Evolutionary conservation across 2,113 vertebrate genomes (phyloP), one percentile per base, ranked within the genome.

Genomic region (Promerops cafer): DNA sequence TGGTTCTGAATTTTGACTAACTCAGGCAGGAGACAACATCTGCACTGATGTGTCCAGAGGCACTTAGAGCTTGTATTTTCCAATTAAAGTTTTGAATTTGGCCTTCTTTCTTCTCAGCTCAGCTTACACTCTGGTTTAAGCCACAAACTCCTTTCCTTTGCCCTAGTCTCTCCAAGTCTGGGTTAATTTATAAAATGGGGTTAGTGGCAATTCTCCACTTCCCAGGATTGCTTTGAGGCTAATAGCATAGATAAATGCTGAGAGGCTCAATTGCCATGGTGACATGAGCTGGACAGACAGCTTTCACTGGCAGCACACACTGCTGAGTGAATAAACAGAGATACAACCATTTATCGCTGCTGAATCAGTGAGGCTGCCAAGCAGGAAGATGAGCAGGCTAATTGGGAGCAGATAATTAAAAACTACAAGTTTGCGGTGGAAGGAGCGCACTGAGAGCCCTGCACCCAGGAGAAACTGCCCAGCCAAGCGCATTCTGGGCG

Each of bases 191-290:
- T 28, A 60, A 68, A 27, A 91, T 2, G 10, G 39, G 44, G 56
- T 50, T 63, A 68, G 53, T 2, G 6, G 70, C 4, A 2, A 79
- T 71, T 82, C 65, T 68, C 49, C 44, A 16, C 42, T 63, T 82
- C 47, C 75, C 0, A 1, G 85, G 78, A 71, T 11, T 79, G 70
- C 75, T 72, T 87, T 2, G 15, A 64, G 89, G 39, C 44, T 35
- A 90, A 64, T 12, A 37, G 50, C 61, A 27, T 4, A 60, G 89
- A 89, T 28, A 87, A 82, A 52, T 33, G 63, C 30, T 11, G 57
- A 76, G 70, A 83, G 71, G 92, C 57, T 93, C 75, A 49, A 78
- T 61, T 89, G 72, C 76, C 65, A 65, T 14, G 37, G 90, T 47
- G 85, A 87, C 1, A 5, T 31, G 71, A 90, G 85, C 87, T 30